Evolutionary conservation across 1,140 invertebrate species (phyloP), one percentile per base, ranked within the genome.

Genomic region (Macrosteles quadrilineatus): DNA sequence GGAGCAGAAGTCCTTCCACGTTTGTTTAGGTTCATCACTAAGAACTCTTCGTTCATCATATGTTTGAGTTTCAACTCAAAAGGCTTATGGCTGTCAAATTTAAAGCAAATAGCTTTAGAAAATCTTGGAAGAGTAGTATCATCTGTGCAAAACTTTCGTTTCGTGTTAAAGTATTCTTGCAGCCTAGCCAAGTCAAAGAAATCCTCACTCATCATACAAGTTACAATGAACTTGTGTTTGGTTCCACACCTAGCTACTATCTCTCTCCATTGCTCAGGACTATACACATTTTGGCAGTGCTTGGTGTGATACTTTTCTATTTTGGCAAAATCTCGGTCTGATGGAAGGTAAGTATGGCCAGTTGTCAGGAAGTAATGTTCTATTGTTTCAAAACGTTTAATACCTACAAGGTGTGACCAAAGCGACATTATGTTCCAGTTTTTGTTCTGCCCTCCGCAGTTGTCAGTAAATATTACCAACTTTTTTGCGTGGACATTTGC

Each of bases 61-160:
- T 11, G 19, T 55, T 55, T 55, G 50, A 55, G 50, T 55, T 55
- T 25, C 50, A 55, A 11, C 19, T 9, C 17, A 55, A 11, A 55
- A 55, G 23, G 50, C 19, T 9, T 55, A 9, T 55, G 9, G 19
- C 9, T 21, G 9, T 62, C 57, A 62, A 62, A 62, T 62, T 6
- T 62, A 62, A 62, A 62, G 57, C 57, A 62, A 30, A 62, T 23
- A 27, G 27, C 57, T 29, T 62, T 23, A 30, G 19, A 27, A 62
- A 25, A 29, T 62, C 19, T 29, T 62, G n/a, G n/a, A n/a, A n/a
- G n/a, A n/a, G n/a, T n/a, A n/a, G n/a, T 27, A 27, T 27, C 27
- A 29, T 27, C 21, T 29, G 9, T 11, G 29, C 57, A 62, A 3
- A 62, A 23, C 9, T 25, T 30, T 23, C 27, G 19, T 62, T 62